A percentile compares a stretch with the other conserved stretches of the same genome.
Conservation (phyloP, 2,888 invertebrate species). For the Macrophya annulata region DNA sequence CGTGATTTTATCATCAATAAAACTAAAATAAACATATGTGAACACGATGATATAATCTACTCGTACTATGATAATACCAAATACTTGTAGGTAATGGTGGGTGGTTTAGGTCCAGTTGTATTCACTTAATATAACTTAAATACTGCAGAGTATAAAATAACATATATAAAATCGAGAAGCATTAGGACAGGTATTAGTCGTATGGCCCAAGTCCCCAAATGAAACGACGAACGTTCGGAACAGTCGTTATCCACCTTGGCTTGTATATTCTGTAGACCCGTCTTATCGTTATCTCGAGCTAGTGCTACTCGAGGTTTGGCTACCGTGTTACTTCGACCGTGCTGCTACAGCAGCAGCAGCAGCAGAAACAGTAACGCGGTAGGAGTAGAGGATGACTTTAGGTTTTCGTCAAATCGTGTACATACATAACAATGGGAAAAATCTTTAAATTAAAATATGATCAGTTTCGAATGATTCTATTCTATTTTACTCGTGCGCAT, state of each 20-base stretch:
- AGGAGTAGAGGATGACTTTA: not conserved
- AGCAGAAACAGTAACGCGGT: too few species aligned
- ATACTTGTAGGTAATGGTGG: not conserved
- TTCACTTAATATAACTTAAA: not conserved
- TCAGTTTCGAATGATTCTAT: too few species aligned
- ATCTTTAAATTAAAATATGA: too few species aligned
- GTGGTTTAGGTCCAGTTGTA: not conserved
- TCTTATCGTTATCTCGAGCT: slow-evolving; percentile 75
- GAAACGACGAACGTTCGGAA: not conserved
- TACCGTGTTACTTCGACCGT: slow-evolving; percentile 72
- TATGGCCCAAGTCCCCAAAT: not conserved
- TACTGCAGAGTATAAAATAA: not conserved
- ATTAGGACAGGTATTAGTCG: not conserved
- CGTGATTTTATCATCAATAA: not conserved
- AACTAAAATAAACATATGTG: not conserved
- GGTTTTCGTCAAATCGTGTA: slow-evolving; percentile 20
- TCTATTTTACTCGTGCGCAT: too few species aligned
- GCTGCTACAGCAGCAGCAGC: not conserved
- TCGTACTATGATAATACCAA: not conserved
- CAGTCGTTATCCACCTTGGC: slow-evolving; percentile 24
- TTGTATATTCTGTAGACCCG: slow-evolving; percentile 58
- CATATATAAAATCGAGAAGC: not conserved
- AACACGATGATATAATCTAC: not conserved
- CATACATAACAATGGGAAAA: not conserved
- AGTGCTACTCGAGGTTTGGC: slow-evolving; percentile 69